phyloP scores from a whole-genome alignment of 2,888 invertebrate species.

The Uropetala carovei region DNA sequence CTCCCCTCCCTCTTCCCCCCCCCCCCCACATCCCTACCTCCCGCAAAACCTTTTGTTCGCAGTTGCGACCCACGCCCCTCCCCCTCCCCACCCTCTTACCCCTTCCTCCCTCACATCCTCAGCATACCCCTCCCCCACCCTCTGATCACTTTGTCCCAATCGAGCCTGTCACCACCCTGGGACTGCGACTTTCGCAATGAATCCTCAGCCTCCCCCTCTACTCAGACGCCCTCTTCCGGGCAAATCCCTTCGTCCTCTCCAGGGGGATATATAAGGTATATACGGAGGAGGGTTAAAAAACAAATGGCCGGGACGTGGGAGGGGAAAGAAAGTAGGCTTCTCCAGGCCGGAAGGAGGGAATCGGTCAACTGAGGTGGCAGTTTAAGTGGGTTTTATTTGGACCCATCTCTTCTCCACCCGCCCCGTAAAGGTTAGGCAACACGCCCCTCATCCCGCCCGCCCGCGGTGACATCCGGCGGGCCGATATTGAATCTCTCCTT shows the following conservation, averaged over 20 bases:
- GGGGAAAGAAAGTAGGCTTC: not conserved
- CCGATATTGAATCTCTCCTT: conserved; percentile 46
- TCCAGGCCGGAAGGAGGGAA: conserved; percentile 45
- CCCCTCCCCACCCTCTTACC: not conserved
- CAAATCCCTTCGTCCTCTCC: conserved; percentile 38
- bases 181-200: conserved; percentile 29
- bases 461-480: not conserved
- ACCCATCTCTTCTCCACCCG: not conserved
- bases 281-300: not conserved
- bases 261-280: conserved; percentile 41
- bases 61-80: not conserved
- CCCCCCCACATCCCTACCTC: not conserved
- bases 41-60: not conserved
- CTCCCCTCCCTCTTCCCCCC: not conserved
- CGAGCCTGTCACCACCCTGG: conserved; percentile 45
- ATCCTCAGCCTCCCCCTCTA: not conserved
- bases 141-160: conserved; percentile 35
- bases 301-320: conserved; percentile 43
- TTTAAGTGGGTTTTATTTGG: conserved; percentile 15
- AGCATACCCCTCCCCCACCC: not conserved
- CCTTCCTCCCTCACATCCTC: conserved; percentile 22
- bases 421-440: conserved; percentile 20
- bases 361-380: conserved; percentile 59
- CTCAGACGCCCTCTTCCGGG: conserved; percentile 38
- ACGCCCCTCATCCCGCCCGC: not conserved